Evolutionary conservation across 2,888 invertebrate genomes (phyloP).

Genomic region (Antitype chi): DNA sequence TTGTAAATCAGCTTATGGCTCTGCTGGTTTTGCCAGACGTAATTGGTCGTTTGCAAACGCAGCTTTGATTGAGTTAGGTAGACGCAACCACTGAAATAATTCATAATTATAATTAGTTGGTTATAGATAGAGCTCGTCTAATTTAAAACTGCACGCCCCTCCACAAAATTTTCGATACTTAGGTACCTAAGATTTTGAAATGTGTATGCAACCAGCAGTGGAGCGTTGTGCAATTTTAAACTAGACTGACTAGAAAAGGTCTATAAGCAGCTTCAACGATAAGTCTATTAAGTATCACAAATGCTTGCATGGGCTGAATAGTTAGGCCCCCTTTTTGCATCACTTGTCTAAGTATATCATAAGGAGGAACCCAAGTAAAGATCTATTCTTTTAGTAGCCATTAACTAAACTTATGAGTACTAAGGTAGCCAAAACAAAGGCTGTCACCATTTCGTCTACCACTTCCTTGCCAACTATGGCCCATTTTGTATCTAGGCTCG

Average conservation of each 20-base stretch:
- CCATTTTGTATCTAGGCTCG: background rate
- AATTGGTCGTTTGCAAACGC: constrained; percentile 17
- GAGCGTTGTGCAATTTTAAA: too few species aligned
- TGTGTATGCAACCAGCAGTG: too few species aligned
- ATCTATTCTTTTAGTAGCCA: too few species aligned
- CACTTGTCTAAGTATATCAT: background rate
- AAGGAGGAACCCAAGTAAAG: too few species aligned
- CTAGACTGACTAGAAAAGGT: too few species aligned
- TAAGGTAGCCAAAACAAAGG: background rate
- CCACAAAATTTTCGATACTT: too few species aligned
- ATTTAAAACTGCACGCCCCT: too few species aligned
- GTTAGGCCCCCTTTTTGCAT: background rate
- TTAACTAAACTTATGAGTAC: background rate
- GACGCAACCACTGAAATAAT: background rate
- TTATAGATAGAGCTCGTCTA: background rate
- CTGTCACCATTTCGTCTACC: background rate
- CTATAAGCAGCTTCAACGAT: too few species aligned
- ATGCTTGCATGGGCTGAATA: background rate
- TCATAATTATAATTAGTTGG: background rate
- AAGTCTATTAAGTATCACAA: too few species aligned
- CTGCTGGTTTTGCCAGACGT: background rate
- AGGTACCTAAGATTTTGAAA: too few species aligned
- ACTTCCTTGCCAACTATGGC: background rate
- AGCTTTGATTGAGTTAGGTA: background rate
- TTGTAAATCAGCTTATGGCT: background rate